Percentiles rank a stretch among this genome's conserved stretches.
These are phyloP conservation scores for Onychomys leucogaster DNA, from an alignment of 2,797 vertebrate genomes.

Conservation along the genomic window DNA sequence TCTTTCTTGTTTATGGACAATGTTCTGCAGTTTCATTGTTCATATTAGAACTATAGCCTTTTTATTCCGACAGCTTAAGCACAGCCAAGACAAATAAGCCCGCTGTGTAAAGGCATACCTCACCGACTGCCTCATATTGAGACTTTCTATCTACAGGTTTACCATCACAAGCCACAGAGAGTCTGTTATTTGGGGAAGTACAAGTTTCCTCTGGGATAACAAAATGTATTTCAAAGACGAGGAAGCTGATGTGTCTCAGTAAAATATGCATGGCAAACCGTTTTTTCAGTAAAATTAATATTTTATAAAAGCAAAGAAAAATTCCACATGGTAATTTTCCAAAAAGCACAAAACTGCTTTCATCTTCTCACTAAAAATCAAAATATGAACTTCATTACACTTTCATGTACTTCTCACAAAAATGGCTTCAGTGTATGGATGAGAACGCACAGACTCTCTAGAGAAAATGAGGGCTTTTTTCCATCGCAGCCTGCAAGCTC, in stretches of 20 bases:
- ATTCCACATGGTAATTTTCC: constrained; percentile 4
- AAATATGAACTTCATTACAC: background rate
- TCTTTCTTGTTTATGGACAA: constrained; percentile 64
- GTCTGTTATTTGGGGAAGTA: background rate
- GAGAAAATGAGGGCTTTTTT: constrained; percentile 64
- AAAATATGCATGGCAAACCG: background rate
- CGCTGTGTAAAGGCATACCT: background rate
- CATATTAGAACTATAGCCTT: constrained; percentile 49
- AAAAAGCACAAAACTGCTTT: background rate
- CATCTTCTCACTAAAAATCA: constrained; percentile 43
- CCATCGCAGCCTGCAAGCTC: constrained; percentile 66
- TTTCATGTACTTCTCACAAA: constrained; percentile 13
- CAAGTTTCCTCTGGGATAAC: background rate
- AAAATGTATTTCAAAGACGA: constrained; percentile 8
- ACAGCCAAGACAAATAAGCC: constrained; percentile 55
- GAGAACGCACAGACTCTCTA: constrained; percentile 64
- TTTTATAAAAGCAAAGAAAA: background rate
- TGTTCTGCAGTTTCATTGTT: constrained; percentile 52
- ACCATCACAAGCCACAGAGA: background rate
- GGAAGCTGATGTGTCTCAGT: background rate
- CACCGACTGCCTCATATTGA: background rate
- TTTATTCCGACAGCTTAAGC: constrained; percentile 68
- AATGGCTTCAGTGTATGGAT: constrained; percentile 58
- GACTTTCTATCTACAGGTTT: background rate
- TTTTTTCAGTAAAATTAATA: background rate